These are phyloP conservation scores for Eurois occulta DNA, from an alignment of 2,888 invertebrate species.

Conservation along the genomic window DNA sequence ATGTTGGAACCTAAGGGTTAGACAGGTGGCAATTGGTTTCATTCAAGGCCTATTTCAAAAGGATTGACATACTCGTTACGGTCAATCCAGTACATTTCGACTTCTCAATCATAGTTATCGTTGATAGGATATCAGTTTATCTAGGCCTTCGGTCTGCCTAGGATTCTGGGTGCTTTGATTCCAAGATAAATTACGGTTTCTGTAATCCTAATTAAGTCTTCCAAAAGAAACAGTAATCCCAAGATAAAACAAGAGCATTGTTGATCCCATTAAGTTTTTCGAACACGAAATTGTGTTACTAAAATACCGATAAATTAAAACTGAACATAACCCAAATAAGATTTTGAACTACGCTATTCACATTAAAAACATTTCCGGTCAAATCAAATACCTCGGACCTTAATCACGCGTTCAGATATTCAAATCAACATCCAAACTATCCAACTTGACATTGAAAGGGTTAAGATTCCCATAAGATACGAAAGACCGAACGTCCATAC, in stretches of 20 bases:
- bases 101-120: background rate
- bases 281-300: background rate
- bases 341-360: slow-evolving; percentile 6
- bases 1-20: slow-evolving; percentile 7
- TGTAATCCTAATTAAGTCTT: background rate
- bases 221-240: background rate
- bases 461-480: slow-evolving; percentile 82
- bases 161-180: background rate
- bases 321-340: background rate
- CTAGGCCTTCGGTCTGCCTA: background rate
- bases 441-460: slow-evolving; percentile 65
- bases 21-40: background rate
- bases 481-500: slow-evolving; percentile 68
- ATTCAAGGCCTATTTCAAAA: background rate
- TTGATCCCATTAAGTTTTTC: background rate
- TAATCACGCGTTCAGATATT: slow-evolving; percentile 45
- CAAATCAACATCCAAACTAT: slow-evolving; percentile 41
- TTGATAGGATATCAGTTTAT: background rate
- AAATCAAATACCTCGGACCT: slow-evolving; percentile 39
- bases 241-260: background rate
- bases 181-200: background rate
- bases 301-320: background rate
- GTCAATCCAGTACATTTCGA: background rate
- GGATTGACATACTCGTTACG: background rate
- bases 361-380: slow-evolving; percentile 45